Conservation (phyloP, 2,888 invertebrate species). For the Fabriciana adippe region DNA sequence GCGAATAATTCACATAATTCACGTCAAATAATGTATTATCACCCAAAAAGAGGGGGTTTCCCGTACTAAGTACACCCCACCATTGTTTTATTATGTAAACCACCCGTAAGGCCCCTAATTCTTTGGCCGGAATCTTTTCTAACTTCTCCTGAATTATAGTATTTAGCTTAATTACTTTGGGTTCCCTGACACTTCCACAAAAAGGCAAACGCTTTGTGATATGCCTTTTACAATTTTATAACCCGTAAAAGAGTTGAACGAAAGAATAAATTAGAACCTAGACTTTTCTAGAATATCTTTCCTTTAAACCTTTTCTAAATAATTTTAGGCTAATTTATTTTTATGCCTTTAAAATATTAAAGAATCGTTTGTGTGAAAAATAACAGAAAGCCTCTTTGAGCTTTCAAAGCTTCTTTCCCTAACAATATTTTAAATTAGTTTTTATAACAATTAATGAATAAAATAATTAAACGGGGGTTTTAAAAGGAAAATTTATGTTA, state of each 20-base stretch:
- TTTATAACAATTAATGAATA: neutral
- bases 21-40: conserved; percentile 60
- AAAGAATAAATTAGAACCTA: conserved; percentile 15
- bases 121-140: conserved; percentile 70
- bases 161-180: conserved; percentile 65
- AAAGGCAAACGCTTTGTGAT: conserved; percentile 32
- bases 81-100: conserved; percentile 63
- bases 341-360: neutral
- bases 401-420: neutral
- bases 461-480: conserved; percentile 1
- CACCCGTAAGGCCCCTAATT: conserved; percentile 55
- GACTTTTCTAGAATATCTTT: conserved; percentile 5
- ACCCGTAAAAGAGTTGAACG: conserved; percentile 12
- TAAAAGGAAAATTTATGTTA: conserved; percentile 3
- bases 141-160: conserved; percentile 69
- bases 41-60: conserved; percentile 40
- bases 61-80: conserved; percentile 32
- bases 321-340: conserved; percentile 15
- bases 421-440: neutral
- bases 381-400: neutral
- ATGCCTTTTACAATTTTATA: conserved; percentile 14
- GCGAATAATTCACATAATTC: conserved; percentile 61
- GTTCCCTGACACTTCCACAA: conserved; percentile 37
- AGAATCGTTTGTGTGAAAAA: neutral
- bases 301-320: conserved; percentile 8